Percentiles rank a stretch among this genome's conserved stretches.
phyloP scores from a whole-genome alignment of 2,888 invertebrate genomes.

The Trachelus stipa region DNA sequence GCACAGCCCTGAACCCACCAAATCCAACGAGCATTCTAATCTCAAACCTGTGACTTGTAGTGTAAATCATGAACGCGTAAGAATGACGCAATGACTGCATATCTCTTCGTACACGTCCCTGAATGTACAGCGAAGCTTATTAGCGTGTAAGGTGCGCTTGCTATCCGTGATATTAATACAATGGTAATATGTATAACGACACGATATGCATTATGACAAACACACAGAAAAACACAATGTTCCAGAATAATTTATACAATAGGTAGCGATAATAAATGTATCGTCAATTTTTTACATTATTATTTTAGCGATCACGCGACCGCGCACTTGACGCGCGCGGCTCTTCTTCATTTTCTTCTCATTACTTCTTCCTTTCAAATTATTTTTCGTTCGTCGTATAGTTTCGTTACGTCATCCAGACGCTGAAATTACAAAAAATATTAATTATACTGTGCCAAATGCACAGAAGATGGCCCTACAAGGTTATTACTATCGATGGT shows the following conservation, averaged over 20 bases:
- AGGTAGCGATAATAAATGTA: conserved; percentile 30
- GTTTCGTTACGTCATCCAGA: conserved; percentile 10
- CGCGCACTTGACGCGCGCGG: neutral
- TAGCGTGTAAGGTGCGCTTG: conserved; percentile 50
- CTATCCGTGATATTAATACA: conserved; percentile 40
- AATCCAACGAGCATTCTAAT: neutral
- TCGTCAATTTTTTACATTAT: conserved; percentile 16
- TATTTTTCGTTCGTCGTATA: neutral
- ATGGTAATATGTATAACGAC: conserved; percentile 21
- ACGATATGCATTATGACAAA: conserved; percentile 49
- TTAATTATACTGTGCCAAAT: conserved; percentile 24
- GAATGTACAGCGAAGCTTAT: conserved; percentile 46
- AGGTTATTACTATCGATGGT: neutral
- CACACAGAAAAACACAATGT: conserved; percentile 50
- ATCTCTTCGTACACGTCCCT: neutral
- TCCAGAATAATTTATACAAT: conserved; percentile 46
- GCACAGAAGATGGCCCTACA: conserved; percentile 32
- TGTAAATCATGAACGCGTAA: conserved; percentile 1
- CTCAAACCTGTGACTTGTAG: neutral
- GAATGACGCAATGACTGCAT: conserved; percentile 1
- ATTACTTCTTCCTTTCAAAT: neutral
- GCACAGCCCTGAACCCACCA: conserved; percentile 2
- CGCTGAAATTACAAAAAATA: conserved; percentile 35
- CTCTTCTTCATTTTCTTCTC: neutral
- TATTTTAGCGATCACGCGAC: neutral